phyloP scores from a whole-genome alignment of 2,888 invertebrate species.

The Auanema sp. region DNA sequence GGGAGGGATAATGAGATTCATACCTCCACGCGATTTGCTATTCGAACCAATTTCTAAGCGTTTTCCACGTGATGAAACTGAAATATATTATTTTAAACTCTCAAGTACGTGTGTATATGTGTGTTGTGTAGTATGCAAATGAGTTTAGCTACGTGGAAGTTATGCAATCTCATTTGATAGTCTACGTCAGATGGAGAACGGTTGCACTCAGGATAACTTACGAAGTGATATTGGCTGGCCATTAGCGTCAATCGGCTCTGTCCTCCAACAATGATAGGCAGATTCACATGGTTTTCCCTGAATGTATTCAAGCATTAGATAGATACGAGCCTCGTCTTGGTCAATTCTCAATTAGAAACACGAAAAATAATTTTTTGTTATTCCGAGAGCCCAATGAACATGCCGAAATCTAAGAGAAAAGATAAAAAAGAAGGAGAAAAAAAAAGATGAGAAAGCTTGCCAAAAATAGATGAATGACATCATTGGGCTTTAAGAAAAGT shows the following conservation, averaged over 20 bases:
- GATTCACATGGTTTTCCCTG: slow-evolving; percentile 38
- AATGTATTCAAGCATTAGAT: not conserved
- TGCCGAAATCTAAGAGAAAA: no score
- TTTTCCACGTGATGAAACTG: slow-evolving; percentile 16
- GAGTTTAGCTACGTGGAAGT: not conserved
- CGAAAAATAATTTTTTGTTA: no score
- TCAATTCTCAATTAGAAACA: no score
- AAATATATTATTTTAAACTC: slow-evolving; percentile 2
- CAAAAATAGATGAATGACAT: no score
- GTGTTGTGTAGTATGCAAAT: slow-evolving; percentile 1
- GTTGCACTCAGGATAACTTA: no score
- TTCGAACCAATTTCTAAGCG: slow-evolving; percentile 16
- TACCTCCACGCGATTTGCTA: slow-evolving; percentile 15
- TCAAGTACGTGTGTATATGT: not conserved
- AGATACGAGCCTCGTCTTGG: no score
- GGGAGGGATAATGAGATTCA: not conserved
- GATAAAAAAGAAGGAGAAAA: no score
- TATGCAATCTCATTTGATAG: no score
- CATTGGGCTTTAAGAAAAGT: no score
- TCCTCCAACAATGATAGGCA: slow-evolving; percentile 42
- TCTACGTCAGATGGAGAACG: no score
- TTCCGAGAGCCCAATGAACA: no score
- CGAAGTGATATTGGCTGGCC: slow-evolving; percentile 31
- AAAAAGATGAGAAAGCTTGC: no score
- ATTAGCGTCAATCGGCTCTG: slow-evolving; percentile 34